Percentiles rank a stretch among this genome's conserved stretches.
phyloP scores from a whole-genome alignment of 2,797 vertebrate species.

The Poeciliopsis gracilis region DNA sequence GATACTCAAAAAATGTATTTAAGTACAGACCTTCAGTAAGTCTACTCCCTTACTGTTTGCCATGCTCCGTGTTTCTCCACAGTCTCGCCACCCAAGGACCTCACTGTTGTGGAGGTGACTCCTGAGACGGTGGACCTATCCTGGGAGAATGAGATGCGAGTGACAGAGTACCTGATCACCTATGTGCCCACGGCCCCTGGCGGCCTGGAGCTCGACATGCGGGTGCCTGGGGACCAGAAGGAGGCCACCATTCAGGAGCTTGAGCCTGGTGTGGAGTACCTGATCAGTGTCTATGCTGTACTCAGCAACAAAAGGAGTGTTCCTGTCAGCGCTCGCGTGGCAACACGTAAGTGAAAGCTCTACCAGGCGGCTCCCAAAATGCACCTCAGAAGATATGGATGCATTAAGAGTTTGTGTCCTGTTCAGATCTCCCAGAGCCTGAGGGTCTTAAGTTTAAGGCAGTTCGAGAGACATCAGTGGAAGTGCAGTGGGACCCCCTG shows the following conservation, averaged over 20 bases:
- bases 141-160: conserved; percentile 93
- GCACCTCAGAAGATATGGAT: neutral
- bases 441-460: conserved; percentile 97
- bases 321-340: conserved; percentile 93
- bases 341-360: conserved; percentile 86
- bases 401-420: conserved; percentile 12
- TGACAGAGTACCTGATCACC: conserved; percentile 90
- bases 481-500: conserved; percentile 97
- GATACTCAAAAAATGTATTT: no score
- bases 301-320: conserved; percentile 94
- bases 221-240: conserved; percentile 89
- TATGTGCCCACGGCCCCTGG: conserved; percentile 89
- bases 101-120: conserved; percentile 87
- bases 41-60: no score
- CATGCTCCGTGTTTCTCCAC: conserved; percentile 36
- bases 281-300: conserved; percentile 95
- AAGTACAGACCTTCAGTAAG: no score
- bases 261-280: conserved; percentile 95
- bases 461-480: conserved; percentile 91
- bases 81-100: conserved; percentile 94
- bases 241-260: conserved; percentile 88
- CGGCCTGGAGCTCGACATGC: conserved; percentile 91
- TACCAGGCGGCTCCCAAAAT: neutral
- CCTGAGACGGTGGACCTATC: conserved; percentile 92
- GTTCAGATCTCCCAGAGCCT: conserved; percentile 92